Percentiles rank a stretch among this genome's conserved stretches.
Conservation (phyloP, 2,888 invertebrate species). For the Tanypteryx hageni region DNA sequence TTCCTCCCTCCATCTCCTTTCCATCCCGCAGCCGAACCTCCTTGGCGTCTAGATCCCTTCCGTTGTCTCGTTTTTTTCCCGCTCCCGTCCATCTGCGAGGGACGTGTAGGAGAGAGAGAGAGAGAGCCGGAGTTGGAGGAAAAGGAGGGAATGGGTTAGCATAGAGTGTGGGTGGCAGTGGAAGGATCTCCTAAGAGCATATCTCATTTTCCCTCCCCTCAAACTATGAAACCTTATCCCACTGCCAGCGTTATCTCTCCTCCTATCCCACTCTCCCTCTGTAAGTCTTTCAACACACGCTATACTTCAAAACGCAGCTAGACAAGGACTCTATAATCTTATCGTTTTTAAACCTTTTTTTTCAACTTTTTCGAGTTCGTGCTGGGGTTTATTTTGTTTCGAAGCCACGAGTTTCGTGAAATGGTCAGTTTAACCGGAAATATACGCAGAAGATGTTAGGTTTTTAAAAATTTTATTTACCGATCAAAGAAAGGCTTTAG, state of each 20-base stretch:
- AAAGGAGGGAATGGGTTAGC: too few species aligned
- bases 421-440: too few species aligned
- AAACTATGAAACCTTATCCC: neutral
- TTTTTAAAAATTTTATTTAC: too few species aligned
- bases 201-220: neutral
- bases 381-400: neutral
- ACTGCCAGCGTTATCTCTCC: too few species aligned
- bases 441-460: too few species aligned
- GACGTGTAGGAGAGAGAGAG: neutral
- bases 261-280: too few species aligned
- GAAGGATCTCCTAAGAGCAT: neutral
- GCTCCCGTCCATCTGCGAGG: slow-evolving; percentile 5
- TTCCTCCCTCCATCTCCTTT: neutral
- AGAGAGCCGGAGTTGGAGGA: too few species aligned
- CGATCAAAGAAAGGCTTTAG: too few species aligned
- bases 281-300: too few species aligned
- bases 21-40: neutral
- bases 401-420: too few species aligned
- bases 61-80: slow-evolving; percentile 10
- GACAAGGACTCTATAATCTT: neutral
- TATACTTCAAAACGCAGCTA: neutral
- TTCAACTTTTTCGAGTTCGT: neutral
- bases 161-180: too few species aligned
- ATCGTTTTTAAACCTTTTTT: neutral
- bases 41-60: slow-evolving; percentile 50